Conservation (phyloP, 2,113 vertebrate genomes). For the Podocnemis expansa region DNA sequence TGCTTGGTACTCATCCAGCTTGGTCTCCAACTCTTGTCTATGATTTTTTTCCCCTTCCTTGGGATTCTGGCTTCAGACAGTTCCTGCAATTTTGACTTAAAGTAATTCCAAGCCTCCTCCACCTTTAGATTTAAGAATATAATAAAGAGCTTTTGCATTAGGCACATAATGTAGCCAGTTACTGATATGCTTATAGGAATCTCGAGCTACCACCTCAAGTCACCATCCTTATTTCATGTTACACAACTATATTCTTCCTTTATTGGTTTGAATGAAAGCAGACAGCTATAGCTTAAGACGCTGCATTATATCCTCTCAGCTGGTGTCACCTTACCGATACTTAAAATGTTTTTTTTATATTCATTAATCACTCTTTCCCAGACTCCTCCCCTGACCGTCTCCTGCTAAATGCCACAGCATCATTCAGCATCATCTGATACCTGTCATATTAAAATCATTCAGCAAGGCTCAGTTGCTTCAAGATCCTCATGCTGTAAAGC, state of each 20-base stretch:
- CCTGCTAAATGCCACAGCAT: neutral
- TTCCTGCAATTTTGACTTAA: too few relatives aligned
- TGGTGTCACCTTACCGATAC: neutral
- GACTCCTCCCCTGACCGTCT: neutral
- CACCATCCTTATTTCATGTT: neutral
- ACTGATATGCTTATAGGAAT: neutral
- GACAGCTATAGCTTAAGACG: neutral
- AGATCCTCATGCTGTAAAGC: conserved; percentile 64
- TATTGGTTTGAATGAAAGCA: neutral
- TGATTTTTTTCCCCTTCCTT: too few relatives aligned
- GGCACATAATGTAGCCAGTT: neutral
- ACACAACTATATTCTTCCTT: neutral
- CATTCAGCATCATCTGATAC: conserved; percentile 70
- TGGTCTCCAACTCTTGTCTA: too few relatives aligned
- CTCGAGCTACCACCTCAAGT: neutral
- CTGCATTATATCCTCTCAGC: neutral
- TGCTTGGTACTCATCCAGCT: too few relatives aligned
- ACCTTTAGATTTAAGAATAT: too few relatives aligned
- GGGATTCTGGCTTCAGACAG: too few relatives aligned
- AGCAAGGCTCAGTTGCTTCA: conserved; percentile 71
- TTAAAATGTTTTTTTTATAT: neutral
- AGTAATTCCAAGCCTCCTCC: too few relatives aligned
- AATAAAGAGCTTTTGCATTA: neutral
- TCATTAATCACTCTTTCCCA: neutral
- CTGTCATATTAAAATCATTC: conserved; percentile 69